phyloP scores from a whole-genome alignment of 2,797 vertebrate species.

The Carduelis carduelis region DNA sequence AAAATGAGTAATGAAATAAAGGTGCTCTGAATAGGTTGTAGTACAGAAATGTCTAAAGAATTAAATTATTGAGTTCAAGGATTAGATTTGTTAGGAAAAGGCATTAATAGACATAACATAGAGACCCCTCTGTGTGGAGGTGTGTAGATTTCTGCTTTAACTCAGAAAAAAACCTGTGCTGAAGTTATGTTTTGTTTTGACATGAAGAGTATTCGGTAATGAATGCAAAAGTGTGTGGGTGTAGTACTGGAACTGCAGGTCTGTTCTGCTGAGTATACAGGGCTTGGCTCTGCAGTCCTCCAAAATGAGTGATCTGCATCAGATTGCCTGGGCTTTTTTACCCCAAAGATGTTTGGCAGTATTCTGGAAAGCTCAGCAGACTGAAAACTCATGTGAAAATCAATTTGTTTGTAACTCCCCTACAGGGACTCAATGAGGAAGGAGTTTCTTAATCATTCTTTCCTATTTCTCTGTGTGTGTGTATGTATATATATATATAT shows the following conservation, averaged over 20 bases:
- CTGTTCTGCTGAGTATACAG: not conserved
- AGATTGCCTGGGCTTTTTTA: not conserved
- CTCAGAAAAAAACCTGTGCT: not conserved
- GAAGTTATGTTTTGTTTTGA: not conserved
- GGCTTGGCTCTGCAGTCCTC: not conserved
- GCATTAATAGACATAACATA: not conserved
- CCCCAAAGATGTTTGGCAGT: not conserved
- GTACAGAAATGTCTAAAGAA: not conserved
- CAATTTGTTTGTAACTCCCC: not conserved
- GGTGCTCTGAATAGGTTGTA: not conserved
- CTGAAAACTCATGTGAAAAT: not conserved
- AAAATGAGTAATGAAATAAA: not conserved
- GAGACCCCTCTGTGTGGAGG: not conserved
- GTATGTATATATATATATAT: rapidly evolving
- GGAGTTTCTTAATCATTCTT: not conserved
- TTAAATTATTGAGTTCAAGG: not conserved
- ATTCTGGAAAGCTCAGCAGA: not conserved
- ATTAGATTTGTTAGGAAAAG: not conserved
- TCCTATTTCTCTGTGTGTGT: rapidly evolving
- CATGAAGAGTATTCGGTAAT: not conserved
- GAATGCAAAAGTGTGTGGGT: not conserved
- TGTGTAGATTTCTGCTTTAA: not conserved
- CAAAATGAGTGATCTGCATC: not conserved
- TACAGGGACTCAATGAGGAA: not conserved
- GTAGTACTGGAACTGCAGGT: not conserved